These are phyloP conservation scores for Melozone crissalis DNA, from an alignment of 2,113 vertebrate genomes.

Conservation along the genomic window DNA sequence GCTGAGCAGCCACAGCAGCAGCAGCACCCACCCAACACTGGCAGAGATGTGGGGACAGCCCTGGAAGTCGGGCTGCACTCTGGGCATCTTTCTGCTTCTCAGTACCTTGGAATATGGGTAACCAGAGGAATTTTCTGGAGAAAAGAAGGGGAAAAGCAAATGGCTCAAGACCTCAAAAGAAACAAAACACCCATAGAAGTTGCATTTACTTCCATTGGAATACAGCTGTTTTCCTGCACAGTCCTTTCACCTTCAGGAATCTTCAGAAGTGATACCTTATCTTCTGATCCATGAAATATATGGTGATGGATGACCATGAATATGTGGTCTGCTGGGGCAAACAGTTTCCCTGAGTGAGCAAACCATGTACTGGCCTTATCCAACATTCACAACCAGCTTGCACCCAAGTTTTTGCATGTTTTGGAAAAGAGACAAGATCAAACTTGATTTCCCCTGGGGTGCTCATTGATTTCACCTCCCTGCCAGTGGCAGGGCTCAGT, in stretches of 20 bases:
- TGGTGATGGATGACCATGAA: background rate
- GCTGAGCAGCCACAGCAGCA: background rate
- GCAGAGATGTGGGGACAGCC: background rate
- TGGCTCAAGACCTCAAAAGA: background rate
- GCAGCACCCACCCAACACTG: background rate
- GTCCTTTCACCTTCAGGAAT: background rate
- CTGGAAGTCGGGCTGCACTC: fast-evolving
- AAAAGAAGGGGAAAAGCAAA: background rate
- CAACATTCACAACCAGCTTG: background rate
- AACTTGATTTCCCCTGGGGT: constrained; percentile 35
- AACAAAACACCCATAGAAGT: background rate
- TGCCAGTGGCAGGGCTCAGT: background rate
- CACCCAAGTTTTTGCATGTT: constrained; percentile 8
- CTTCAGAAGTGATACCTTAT: background rate
- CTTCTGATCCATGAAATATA: background rate
- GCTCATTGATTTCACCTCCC: constrained; percentile 36
- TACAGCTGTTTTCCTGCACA: background rate
- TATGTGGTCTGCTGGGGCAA: background rate
- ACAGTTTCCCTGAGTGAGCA: background rate
- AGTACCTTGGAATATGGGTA: background rate
- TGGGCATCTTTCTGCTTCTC: background rate
- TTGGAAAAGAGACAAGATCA: constrained; percentile 18
- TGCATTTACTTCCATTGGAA: background rate
- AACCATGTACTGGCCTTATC: background rate
- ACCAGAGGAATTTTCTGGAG: background rate